These are phyloP conservation scores for Phoxinus phoxinus DNA, from an alignment of 2,113 vertebrate genomes.

Conservation along the genomic window DNA sequence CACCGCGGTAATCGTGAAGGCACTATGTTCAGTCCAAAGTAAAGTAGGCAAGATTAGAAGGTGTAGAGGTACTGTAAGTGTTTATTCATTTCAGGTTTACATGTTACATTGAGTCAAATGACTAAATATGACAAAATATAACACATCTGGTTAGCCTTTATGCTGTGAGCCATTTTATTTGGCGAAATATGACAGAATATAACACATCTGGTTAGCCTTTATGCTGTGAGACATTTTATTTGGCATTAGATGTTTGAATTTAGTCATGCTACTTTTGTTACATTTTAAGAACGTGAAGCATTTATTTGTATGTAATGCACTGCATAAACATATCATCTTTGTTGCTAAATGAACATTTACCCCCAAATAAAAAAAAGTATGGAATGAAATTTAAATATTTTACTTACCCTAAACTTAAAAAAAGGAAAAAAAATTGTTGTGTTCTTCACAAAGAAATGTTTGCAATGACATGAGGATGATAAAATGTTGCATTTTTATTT, in stretches of 20 bases:
- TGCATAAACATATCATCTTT: not conserved
- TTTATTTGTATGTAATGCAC: not conserved
- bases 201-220: not conserved
- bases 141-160: not conserved
- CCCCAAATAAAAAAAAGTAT: not conserved
- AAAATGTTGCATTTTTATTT: no score
- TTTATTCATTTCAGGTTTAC: conserved; percentile 32
- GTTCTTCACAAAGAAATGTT: not conserved
- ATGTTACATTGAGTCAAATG: conserved; percentile 41
- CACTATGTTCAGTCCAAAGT: conserved; percentile 60
- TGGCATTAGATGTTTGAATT: not conserved
- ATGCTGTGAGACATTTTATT: not conserved
- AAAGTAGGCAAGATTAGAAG: conserved; percentile 63
- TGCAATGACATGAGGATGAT: no score
- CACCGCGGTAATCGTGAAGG: conserved; percentile 73
- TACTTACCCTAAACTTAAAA: not conserved
- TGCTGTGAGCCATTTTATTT: not conserved
- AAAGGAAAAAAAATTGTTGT: not conserved
- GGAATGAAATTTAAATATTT: not conserved
- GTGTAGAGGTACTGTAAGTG: conserved; percentile 45
- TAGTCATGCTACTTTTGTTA: not conserved
- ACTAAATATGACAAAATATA: conserved; percentile 29
- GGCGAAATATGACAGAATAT: conserved; percentile 26
- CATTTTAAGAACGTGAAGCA: not conserved
- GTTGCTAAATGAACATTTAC: not conserved